phyloP scores from a whole-genome alignment of 2,113 vertebrate genomes.

The Caretta caretta region DNA sequence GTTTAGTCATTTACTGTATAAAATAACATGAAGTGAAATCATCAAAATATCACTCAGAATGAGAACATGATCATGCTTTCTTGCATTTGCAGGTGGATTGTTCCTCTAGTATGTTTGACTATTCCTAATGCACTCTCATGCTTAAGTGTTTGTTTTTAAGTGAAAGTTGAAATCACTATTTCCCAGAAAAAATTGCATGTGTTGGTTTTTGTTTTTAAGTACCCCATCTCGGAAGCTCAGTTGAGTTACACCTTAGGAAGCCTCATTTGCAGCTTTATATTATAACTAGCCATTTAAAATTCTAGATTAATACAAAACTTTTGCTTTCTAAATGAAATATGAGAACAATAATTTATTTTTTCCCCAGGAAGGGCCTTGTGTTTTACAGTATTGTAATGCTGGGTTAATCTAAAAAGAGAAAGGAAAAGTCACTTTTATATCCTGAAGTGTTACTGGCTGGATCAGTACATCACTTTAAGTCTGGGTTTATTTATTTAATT shows the following conservation, averaged over 20 bases:
- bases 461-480: conserved; percentile 77
- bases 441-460: conserved; percentile 83
- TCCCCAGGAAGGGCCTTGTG: conserved; percentile 40
- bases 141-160: conserved; percentile 10
- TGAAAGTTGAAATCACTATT: conserved; percentile 58
- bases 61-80: conserved; percentile 27
- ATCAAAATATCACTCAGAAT: conserved; percentile 48
- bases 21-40: conserved; percentile 57
- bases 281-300: conserved; percentile 37
- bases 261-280: conserved; percentile 65
- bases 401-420: conserved; percentile 57
- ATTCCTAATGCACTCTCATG: conserved; percentile 51
- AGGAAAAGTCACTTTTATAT: conserved; percentile 50
- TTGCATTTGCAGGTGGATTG: conserved; percentile 41
- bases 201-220: conserved; percentile 46
- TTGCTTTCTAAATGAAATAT: conserved; percentile 34
- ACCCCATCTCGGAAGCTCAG: conserved; percentile 39
- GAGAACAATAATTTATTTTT: conserved; percentile 52
- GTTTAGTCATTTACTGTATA: conserved; percentile 48
- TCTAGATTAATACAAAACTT: conserved; percentile 41
- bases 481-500: conserved; percentile 77
- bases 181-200: conserved; percentile 64
- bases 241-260: conserved; percentile 49
- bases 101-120: conserved; percentile 61
- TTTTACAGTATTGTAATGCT: conserved; percentile 48